Evolutionary conservation across 2,113 vertebrate genomes (phyloP).

Genomic region (Rhegmatorhina hoffmannsi): DNA sequence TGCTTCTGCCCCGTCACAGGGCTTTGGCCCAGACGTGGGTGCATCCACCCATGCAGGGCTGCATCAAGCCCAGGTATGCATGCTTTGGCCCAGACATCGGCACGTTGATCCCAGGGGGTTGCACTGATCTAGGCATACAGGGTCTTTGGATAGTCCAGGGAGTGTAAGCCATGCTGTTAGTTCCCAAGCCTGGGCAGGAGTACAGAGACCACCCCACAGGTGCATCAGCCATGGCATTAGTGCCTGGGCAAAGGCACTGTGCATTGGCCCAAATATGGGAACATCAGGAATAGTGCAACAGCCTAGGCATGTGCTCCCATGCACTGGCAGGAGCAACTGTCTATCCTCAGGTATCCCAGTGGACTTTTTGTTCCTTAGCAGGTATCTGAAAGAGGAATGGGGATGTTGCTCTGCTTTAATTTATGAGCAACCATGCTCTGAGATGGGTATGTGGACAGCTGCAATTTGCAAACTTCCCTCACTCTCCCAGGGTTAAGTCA

Average conservation of each 20-base stretch:
- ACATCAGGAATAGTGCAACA: not conserved
- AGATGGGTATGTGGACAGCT: not conserved
- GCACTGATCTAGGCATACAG: no score
- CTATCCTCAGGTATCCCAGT: not conserved
- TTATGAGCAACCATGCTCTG: not conserved
- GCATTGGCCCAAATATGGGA: fast-evolving
- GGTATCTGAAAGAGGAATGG: not conserved
- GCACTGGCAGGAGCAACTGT: not conserved
- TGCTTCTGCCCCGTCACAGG: fast-evolving
- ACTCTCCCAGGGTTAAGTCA: not conserved
- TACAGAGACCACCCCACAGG: fast-evolving
- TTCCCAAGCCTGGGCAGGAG: not conserved
- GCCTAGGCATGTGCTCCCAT: fast-evolving
- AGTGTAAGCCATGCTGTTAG: fast-evolving
- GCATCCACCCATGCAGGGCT: not conserved
- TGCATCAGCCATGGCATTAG: not conserved
- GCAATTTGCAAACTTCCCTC: not conserved
- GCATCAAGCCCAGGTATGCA: fast-evolving
- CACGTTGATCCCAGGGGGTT: fast-evolving
- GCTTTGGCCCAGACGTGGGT: not conserved
- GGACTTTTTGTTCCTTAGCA: not conserved
- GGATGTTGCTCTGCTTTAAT: not conserved
- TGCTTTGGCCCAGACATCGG: not conserved
- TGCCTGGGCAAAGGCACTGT: fast-evolving
- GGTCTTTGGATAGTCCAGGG: not conserved